phyloP scores from a whole-genome alignment of 2,797 vertebrate species.

The Eulemur albifrons region DNA sequence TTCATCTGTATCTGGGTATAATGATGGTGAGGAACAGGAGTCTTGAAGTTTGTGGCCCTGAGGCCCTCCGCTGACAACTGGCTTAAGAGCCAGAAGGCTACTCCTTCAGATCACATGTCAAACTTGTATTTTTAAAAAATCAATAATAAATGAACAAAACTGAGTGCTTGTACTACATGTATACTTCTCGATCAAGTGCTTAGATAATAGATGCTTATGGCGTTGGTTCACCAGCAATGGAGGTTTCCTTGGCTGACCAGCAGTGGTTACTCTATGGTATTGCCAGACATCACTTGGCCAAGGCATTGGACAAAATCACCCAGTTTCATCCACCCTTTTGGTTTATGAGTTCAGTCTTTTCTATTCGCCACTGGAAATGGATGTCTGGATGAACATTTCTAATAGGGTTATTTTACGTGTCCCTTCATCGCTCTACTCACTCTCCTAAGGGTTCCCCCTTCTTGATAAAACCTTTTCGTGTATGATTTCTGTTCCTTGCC shows the following conservation, averaged over 20 bases:
- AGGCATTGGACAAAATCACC: not conserved
- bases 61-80: slow-evolving; percentile 21
- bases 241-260: not conserved
- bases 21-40: not conserved
- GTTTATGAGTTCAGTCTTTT: not conserved
- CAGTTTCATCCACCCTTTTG: not conserved
- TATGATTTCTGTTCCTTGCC: not conserved
- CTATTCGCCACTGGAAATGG: not conserved
- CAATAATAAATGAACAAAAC: slow-evolving; percentile 10
- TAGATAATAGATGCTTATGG: not conserved
- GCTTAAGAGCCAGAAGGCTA: not conserved
- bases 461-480: not conserved
- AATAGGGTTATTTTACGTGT: not conserved
- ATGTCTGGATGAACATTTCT: not conserved
- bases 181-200: slow-evolving; percentile 24
- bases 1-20: not conserved
- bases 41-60: not conserved
- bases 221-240: not conserved
- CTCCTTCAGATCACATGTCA: slow-evolving; percentile 50
- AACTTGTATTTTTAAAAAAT: not conserved
- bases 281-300: not conserved
- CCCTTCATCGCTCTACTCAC: not conserved
- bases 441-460: not conserved
- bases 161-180: not conserved
- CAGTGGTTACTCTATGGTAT: not conserved